Evolutionary conservation across 92 coral and sea anemone genomes (phyloP).

Genomic region (Actinostola sp.): DNA sequence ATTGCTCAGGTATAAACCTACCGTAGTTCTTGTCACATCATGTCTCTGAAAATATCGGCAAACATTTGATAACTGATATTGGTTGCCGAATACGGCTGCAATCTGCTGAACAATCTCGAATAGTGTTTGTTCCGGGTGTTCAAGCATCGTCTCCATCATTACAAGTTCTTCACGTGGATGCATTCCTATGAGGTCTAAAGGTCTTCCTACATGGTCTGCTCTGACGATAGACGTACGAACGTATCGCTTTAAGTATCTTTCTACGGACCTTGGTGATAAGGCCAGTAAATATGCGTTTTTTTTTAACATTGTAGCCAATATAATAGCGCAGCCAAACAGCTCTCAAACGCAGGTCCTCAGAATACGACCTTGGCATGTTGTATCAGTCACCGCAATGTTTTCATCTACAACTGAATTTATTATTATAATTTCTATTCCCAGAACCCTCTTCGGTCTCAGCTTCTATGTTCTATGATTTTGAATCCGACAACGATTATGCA

Average conservation of each 20-base stretch:
- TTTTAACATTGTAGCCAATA: background rate
- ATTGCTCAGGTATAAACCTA: background rate
- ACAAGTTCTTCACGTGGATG: slow-evolving; percentile 41
- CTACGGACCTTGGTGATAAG: slow-evolving; percentile 8
- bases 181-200: slow-evolving; percentile 22
- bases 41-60: slow-evolving; percentile 40
- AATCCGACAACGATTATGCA: too few species aligned
- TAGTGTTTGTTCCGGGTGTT: slow-evolving; percentile 41
- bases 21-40: slow-evolving; percentile 29
- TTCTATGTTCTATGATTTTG: too few species aligned
- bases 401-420: too few species aligned
- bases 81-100: slow-evolving; percentile 22
- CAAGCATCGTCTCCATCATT: too few species aligned
- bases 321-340: slow-evolving; percentile 8
- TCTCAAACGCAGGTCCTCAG: slow-evolving; percentile 10
- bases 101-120: slow-evolving; percentile 17
- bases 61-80: slow-evolving; percentile 18
- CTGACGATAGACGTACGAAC: slow-evolving; percentile 3
- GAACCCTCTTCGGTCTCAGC: too few species aligned
- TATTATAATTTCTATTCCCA: too few species aligned
- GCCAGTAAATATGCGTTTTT: slow-evolving; percentile 12
- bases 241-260: background rate
- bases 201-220: slow-evolving; percentile 29
- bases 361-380: slow-evolving; percentile 6
- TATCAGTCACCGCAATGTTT: too few species aligned